Percentiles rank a stretch among this genome's conserved stretches.
These are phyloP conservation scores for Morpho achilles DNA, from an alignment of 2,888 invertebrate genomes.

Conservation along the genomic window DNA sequence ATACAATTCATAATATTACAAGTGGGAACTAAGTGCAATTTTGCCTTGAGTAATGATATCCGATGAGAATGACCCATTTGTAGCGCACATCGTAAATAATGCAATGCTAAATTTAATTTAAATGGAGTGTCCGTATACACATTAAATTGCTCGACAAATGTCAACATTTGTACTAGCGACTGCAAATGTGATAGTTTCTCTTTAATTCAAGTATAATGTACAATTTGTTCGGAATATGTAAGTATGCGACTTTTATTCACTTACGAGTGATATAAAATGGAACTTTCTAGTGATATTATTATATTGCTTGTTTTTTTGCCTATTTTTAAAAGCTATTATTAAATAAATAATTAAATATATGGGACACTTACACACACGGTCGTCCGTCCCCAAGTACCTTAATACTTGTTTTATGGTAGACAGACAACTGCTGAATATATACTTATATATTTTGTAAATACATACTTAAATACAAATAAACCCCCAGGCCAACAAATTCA, in stretches of 20 bases:
- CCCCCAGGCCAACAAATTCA: no score
- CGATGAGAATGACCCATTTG: constrained; percentile 16
- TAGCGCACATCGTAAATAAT: constrained; percentile 27
- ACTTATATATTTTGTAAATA: no score
- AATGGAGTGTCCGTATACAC: constrained; percentile 27
- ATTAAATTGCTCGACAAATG: constrained; percentile 29
- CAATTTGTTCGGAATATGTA: background rate
- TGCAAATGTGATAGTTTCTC: constrained; percentile 15
- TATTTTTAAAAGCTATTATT: no score
- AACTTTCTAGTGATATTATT: no score
- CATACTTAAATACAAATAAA: no score
- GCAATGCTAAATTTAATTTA: constrained; percentile 31
- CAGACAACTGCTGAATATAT: no score
- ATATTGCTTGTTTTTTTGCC: no score
- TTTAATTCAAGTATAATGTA: constrained; percentile 10
- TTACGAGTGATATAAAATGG: no score
- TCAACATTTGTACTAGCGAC: constrained; percentile 21
- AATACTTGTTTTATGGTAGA: no score
- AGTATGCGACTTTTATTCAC: background rate
- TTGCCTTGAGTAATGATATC: constrained; percentile 6
- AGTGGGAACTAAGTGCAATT: background rate
- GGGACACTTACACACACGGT: no score
- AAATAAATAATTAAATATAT: no score
- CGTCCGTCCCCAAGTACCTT: no score
- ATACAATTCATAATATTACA: background rate